phyloP scores from a whole-genome alignment of 53 echinoderm and acorn worm genomes.

The Antedon mediterranea region DNA sequence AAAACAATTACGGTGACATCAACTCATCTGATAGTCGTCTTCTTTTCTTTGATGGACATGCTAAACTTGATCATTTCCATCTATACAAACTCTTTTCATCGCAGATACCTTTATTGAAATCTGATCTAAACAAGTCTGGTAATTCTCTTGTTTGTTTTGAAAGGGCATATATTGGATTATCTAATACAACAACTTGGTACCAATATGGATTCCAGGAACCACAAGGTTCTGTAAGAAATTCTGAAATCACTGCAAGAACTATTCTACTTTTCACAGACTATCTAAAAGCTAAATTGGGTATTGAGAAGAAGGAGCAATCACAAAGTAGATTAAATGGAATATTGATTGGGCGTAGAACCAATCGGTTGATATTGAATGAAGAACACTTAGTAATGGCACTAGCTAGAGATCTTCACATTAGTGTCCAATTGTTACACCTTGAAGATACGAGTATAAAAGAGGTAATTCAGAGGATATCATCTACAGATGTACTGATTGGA shows the following conservation, averaged over 20 bases:
- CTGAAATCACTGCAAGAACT: conserved; percentile 30
- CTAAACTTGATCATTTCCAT: conserved; percentile 36
- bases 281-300: conserved; percentile 16
- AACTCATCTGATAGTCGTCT: conserved; percentile 13
- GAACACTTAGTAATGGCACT: conserved; percentile 35
- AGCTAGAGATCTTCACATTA: conserved; percentile 32
- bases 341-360: conserved; percentile 40
- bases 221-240: conserved; percentile 53
- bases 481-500: conserved; percentile 48
- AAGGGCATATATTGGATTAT: conserved; percentile 58
- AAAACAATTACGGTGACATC: conserved; percentile 32
- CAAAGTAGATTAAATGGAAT: conserved; percentile 18
- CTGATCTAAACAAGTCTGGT: conserved; percentile 6
- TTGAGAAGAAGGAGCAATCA: background rate
- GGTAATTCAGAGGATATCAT: conserved; percentile 38
- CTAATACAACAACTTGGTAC: conserved; percentile 71
- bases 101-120: conserved; percentile 33
- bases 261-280: conserved; percentile 48
- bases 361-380: conserved; percentile 85
- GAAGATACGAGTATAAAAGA: conserved; percentile 39
- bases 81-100: conserved; percentile 42
- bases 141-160: conserved; percentile 48
- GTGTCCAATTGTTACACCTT: conserved; percentile 41
- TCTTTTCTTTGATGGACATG: conserved; percentile 49
- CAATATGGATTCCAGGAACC: conserved; percentile 85